Base-by-base conservation (phyloP, 2,113 vertebrate species). In the Arenaria interpres region DNA sequence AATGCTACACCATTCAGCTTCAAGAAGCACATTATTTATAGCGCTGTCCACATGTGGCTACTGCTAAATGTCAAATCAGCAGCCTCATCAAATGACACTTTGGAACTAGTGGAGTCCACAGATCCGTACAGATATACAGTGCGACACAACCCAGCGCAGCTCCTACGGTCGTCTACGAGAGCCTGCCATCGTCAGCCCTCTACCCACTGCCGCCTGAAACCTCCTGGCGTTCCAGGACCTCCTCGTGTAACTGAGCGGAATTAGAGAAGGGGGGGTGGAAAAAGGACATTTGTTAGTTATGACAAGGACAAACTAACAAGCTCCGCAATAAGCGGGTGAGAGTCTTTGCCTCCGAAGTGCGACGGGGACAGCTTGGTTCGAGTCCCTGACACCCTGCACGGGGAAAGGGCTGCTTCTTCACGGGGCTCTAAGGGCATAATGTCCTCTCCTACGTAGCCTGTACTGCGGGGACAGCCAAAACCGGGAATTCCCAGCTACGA, bases 1-100 rank as follows among this genome's bases (percentile, higher is more conserved):
- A 98, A 98, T 98, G 98, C 98, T 97, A 96, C 98, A 98, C 98
- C 99, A 98, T 98, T 98, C 98, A 98, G 98, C 97, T 98, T 98
- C 92, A 81, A 97, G 96, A 98, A 98, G 96, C 97, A 98, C 89
- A 97, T 96, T 96, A 96, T 97, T 98, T 98, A 97, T 96, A 98
- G 97, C 96, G 51, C 96, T 98, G 92, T 96, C 96, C 98, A 97
- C 96, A 93, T 88, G 97, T 41, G 96, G 97, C 97, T 96, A 98
- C 98, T 98, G 98, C 98, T 97, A 98, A 98, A 97, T 97, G 97
- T 98, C 98, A 98, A 98, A 98, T 98, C 96, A 97, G 97, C 98
- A 98, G 98, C 97, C 96, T 95, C 95, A 96, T 85, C 95, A 54
- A 97, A 90, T 98, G 85, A 98, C 96, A 97, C 96, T 98, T 98